These are phyloP conservation scores for Propithecus deckenii DNA, from an alignment of 2,797 vertebrate genomes.

Conservation along the genomic window DNA sequence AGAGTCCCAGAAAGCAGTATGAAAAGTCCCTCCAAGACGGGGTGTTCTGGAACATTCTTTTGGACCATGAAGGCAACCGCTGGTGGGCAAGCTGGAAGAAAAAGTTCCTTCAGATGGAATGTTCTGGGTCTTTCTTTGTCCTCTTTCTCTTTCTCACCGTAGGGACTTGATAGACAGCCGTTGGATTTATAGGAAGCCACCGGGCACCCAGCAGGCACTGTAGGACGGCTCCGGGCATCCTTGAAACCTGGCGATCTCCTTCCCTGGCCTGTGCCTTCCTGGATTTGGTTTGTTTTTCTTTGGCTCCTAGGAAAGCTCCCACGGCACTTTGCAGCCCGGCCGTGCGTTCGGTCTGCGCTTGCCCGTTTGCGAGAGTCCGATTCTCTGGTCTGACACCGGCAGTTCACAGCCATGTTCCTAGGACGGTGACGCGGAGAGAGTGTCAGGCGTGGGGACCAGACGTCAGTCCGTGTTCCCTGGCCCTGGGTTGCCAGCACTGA, in stretches of 20 bases:
- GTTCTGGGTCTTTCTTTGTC: not conserved
- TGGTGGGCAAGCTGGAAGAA: not conserved
- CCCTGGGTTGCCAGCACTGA: no score
- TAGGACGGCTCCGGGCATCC: not conserved
- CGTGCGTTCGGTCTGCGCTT: not conserved
- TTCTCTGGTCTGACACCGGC: not conserved
- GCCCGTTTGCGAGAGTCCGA: accelerated
- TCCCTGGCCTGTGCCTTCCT: not conserved
- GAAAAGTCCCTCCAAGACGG: no score
- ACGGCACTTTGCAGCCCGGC: not conserved
- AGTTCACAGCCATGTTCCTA: accelerated
- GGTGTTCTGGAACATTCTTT: not conserved
- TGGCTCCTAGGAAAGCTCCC: not conserved
- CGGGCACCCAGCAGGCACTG: not conserved
- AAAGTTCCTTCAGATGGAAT: not conserved
- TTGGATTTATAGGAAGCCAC: not conserved
- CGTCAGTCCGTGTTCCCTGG: no score
- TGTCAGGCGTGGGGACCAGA: no score
- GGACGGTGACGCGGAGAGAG: not conserved
- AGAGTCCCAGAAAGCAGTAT: not conserved
- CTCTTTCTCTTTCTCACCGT: not conserved
- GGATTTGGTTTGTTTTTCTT: not conserved
- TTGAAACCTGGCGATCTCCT: not conserved
- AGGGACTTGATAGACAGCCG: not conserved
- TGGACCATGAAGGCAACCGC: accelerated